A percentile compares a stretch with the other conserved stretches of the same genome.
Evolutionary conservation across 2,113 vertebrate genomes (phyloP).

Genomic region (Lampris megalopsis): DNA sequence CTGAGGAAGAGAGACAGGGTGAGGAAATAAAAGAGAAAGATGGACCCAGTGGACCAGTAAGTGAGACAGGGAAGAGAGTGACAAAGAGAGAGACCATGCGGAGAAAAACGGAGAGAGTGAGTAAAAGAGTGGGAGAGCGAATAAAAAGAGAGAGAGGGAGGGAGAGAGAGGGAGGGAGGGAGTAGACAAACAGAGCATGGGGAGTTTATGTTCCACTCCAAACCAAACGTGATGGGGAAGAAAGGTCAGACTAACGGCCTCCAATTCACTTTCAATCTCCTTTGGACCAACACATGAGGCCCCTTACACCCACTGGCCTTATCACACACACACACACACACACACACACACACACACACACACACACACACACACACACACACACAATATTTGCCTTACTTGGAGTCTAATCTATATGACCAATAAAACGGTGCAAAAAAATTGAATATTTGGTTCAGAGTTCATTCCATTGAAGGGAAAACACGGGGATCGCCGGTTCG

Average conservation of each 20-base stretch:
- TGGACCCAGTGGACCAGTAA: too few relatives aligned
- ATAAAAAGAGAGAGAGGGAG: neutral
- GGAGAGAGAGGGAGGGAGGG: neutral
- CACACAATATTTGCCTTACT: neutral
- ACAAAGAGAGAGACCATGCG: neutral
- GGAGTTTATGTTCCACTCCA: slow-evolving; percentile 39
- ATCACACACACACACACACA: slow-evolving; percentile 2
- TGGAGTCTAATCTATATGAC: too few relatives aligned
- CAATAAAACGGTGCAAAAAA: too few relatives aligned
- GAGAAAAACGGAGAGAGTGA: slow-evolving; percentile 1
- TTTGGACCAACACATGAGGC: slow-evolving; percentile 64
- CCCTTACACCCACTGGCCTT: slow-evolving; percentile 24
- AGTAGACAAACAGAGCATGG: neutral
- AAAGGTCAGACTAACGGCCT: slow-evolving; percentile 67
- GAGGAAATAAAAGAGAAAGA: neutral
- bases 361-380: neutral
- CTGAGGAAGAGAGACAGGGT: too few relatives aligned
- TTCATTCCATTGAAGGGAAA: too few relatives aligned
- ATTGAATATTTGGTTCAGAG: too few relatives aligned
- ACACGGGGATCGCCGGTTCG: too few relatives aligned
- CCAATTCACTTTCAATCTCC: slow-evolving; percentile 67
- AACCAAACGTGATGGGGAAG: slow-evolving; percentile 47
- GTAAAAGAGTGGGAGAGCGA: neutral
- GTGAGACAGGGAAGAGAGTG: neutral
- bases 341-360: neutral